Percentiles rank a stretch among this genome's conserved stretches.
Conservation (phyloP, 1,140 invertebrate genomes). For the Bombus fervidus region DNA sequence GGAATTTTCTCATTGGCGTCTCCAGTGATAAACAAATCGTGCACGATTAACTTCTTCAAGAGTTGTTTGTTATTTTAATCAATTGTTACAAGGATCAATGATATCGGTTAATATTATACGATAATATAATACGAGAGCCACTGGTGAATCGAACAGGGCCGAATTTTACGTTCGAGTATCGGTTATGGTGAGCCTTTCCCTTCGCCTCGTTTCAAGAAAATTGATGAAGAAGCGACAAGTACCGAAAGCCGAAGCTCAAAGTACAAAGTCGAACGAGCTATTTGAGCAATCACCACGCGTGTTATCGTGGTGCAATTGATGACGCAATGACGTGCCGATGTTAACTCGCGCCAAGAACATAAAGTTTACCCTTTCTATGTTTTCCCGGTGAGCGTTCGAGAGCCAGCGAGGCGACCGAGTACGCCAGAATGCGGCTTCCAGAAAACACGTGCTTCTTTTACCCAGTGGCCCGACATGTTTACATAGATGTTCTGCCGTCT, state of each 20-base stretch:
- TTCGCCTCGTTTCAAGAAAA: too few species aligned
- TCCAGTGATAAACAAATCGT: background rate
- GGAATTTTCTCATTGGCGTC: background rate
- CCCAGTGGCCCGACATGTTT: constrained; percentile 58
- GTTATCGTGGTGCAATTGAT: constrained; percentile 22
- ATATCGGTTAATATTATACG: too few species aligned
- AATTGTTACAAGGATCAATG: too few species aligned
- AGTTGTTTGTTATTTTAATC: too few species aligned
- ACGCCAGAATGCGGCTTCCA: constrained; percentile 23
- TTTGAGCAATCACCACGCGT: background rate
- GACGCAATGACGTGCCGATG: constrained; percentile 12
- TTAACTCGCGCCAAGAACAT: constrained; percentile 25
- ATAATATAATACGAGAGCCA: too few species aligned
- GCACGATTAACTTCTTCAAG: too few species aligned
- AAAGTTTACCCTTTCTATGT: constrained; percentile 2
- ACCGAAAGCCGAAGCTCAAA: background rate
- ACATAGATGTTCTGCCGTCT: constrained; percentile 62
- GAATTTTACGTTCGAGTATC: too few species aligned
- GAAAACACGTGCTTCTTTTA: constrained; percentile 60
- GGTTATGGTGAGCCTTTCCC: too few species aligned
- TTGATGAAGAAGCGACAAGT: too few species aligned
- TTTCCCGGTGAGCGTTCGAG: constrained; percentile 15
- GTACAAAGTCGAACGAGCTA: background rate
- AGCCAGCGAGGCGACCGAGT: background rate
- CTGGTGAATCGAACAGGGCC: too few species aligned